A percentile compares a stretch with the other conserved stretches of the same genome.
Evolutionary conservation across 2,888 invertebrate genomes (phyloP).

Genomic region (Endomychus coccineus): DNA sequence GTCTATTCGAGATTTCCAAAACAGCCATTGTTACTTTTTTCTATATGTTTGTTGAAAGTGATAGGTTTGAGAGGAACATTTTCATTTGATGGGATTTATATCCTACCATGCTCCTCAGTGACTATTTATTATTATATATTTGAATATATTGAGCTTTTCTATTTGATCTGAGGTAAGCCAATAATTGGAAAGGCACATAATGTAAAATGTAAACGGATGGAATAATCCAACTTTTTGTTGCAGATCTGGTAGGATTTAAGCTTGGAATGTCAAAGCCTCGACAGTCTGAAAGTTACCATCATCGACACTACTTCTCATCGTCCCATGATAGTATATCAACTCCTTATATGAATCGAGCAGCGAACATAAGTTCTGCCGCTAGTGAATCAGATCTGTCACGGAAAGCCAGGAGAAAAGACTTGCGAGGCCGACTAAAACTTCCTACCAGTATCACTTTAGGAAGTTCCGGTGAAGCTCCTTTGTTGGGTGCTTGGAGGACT

Average conservation of each 20-base stretch:
- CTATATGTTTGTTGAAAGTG: too few species aligned
- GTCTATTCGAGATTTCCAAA: too few species aligned
- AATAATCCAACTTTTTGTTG: slow-evolving; percentile 17
- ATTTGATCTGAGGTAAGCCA: too few species aligned
- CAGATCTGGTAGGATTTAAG: slow-evolving; percentile 74
- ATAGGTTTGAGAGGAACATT: too few species aligned
- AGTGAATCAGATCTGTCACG: slow-evolving; percentile 73
- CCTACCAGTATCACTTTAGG: slow-evolving; percentile 53
- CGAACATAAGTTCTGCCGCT: slow-evolving; percentile 57
- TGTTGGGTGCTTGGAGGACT: slow-evolving; percentile 60
- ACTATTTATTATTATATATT: too few species aligned
- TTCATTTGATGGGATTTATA: too few species aligned
- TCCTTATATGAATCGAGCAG: slow-evolving; percentile 51
- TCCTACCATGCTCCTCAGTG: too few species aligned
- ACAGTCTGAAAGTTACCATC: slow-evolving; percentile 34
- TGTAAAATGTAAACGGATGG: background rate
- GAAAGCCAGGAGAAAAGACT: slow-evolving; percentile 60
- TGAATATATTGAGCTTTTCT: too few species aligned
- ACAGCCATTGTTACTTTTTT: too few species aligned
- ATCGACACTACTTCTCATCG: slow-evolving; percentile 61
- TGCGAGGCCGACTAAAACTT: slow-evolving; percentile 54
- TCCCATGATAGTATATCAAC: slow-evolving; percentile 67
- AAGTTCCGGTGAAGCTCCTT: slow-evolving; percentile 67
- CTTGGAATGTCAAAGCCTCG: slow-evolving; percentile 54
- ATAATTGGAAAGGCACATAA: too few species aligned